phyloP scores from a whole-genome alignment of 2,113 vertebrate genomes.

The Rhea americana region DNA sequence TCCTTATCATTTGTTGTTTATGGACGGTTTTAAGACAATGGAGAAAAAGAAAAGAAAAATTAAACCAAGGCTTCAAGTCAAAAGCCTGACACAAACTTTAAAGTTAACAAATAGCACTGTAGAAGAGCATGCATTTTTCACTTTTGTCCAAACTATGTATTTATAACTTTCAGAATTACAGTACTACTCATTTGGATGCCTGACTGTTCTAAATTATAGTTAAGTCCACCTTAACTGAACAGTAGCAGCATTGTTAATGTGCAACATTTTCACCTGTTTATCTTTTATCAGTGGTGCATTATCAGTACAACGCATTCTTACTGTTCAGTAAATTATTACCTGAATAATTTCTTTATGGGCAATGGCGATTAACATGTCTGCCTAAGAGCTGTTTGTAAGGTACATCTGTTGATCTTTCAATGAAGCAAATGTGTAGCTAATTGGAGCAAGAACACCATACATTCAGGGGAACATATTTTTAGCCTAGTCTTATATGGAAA shows the following conservation, averaged over 20 bases:
- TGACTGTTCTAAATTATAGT: background rate
- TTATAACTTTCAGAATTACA: conserved; percentile 56
- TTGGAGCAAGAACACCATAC: background rate
- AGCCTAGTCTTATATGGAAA: background rate
- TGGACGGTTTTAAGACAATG: background rate
- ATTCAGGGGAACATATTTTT: background rate
- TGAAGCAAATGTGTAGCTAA: background rate
- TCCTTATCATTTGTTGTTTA: conserved; percentile 18
- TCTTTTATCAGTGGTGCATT: background rate
- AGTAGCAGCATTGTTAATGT: background rate
- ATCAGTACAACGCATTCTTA: background rate
- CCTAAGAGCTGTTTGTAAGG: background rate
- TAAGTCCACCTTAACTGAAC: background rate
- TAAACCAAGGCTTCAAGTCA: conserved; percentile 7
- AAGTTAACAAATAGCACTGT: conserved; percentile 50
- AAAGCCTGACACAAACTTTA: conserved; percentile 22
- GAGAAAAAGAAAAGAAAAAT: conserved; percentile 54
- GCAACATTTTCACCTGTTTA: background rate
- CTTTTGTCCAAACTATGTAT: conserved; percentile 36
- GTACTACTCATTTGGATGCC: background rate
- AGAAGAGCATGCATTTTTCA: conserved; percentile 60
- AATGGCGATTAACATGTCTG: background rate
- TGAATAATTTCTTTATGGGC: background rate
- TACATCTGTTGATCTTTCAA: background rate
- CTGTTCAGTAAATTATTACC: background rate